A percentile compares a stretch with the other conserved stretches of the same genome.
Conservation (phyloP, 2,113 vertebrate genomes). For the Notarius quadriscutis region DNA sequence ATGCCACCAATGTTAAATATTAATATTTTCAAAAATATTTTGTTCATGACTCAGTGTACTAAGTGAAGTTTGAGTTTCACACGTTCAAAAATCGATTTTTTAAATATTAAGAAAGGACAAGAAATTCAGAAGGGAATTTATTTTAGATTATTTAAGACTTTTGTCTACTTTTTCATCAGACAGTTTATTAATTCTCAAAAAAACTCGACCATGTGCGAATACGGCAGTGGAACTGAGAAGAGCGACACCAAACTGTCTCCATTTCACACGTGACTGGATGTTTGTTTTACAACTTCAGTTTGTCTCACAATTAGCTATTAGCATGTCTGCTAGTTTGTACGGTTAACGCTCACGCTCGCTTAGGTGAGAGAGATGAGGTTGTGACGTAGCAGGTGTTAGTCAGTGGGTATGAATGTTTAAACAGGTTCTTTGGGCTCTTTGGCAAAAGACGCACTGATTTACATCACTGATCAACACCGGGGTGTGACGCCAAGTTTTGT, state of each 20-base stretch:
- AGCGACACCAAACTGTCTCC: not conserved
- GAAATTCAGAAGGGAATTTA: no score
- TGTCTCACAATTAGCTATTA: not conserved
- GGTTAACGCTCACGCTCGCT: not conserved
- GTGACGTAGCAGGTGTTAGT: not conserved
- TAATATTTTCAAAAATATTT: not conserved
- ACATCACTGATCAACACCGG: no score
- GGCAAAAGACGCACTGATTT: no score
- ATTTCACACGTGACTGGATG: not conserved
- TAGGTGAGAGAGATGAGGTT: not conserved
- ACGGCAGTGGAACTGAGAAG: not conserved
- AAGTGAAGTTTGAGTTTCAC: not conserved
- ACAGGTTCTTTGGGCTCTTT: not conserved
- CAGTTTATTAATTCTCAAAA: not conserved
- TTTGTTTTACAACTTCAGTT: not conserved
- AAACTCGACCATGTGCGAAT: not conserved
- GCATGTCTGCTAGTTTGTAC: not conserved
- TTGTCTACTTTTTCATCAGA: not conserved
- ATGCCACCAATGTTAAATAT: no score
- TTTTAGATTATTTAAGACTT: not conserved
- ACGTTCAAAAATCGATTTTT: no score
- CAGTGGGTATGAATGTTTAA: not conserved
- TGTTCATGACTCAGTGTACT: not conserved
- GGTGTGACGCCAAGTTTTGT: no score
- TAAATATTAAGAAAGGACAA: not conserved